Evolutionary conservation across 92 coral and sea anemone species (phyloP).

Genomic region (Phenganax subtilis): DNA sequence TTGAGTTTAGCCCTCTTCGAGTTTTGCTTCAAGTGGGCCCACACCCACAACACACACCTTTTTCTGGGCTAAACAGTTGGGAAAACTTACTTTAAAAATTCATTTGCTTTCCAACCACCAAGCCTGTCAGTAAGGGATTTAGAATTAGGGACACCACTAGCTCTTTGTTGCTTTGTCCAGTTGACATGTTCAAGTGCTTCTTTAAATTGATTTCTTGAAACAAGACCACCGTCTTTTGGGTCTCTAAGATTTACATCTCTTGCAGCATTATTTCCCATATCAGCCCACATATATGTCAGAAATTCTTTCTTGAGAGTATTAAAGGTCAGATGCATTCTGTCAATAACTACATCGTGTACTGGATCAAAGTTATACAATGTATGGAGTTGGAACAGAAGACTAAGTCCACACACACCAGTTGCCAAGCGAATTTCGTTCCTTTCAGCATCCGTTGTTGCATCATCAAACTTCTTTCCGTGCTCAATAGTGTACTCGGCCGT

Average conservation of each 20-base stretch:
- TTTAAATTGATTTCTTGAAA: constrained; percentile 7
- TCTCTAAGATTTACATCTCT: constrained; percentile 8
- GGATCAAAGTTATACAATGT: constrained; percentile 60
- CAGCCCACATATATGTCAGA: constrained; percentile 34
- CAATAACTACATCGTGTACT: constrained; percentile 56
- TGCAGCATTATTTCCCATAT: constrained; percentile 20
- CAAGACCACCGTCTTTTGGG: constrained; percentile 29
- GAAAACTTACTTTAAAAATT: constrained; percentile 55
- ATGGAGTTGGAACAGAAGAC: constrained; percentile 49
- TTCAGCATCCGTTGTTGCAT: constrained; percentile 40
- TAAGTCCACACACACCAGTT: constrained; percentile 64
- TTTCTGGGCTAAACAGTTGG: background rate
- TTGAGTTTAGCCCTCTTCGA: too few species aligned
- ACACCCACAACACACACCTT: too few species aligned
- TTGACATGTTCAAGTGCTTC: background rate
- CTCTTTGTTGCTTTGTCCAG: constrained; percentile 60
- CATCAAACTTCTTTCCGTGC: constrained; percentile 49
- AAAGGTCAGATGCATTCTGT: constrained; percentile 62
- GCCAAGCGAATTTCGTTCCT: constrained; percentile 38
- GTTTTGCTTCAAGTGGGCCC: too few species aligned
- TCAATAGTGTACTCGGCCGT: constrained; percentile 51
- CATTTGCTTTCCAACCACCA: constrained; percentile 70
- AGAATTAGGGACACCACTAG: constrained; percentile 54
- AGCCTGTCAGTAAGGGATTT: constrained; percentile 59
- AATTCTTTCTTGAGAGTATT: constrained; percentile 49